Evolutionary conservation across 1,140 invertebrate genomes (phyloP).

Genomic region (Philotrypesis tridentata): DNA sequence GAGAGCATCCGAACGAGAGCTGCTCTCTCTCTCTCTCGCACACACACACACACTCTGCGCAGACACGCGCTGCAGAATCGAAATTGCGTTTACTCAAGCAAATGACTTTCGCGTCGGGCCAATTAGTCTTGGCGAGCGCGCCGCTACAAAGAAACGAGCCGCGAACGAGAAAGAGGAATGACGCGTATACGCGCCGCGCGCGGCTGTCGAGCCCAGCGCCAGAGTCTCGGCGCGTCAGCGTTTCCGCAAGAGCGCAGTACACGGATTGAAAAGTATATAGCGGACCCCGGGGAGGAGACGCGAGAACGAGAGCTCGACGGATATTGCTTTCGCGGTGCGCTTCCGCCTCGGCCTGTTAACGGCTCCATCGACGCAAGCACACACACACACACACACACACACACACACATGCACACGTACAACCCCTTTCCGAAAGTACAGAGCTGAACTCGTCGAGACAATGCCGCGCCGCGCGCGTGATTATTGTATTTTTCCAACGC

Average conservation of each 20-base stretch:
- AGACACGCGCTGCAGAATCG: slow-evolving; percentile 28
- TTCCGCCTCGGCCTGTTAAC: slow-evolving; percentile 33
- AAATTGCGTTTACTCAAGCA: slow-evolving; percentile 39
- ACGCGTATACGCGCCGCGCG: neutral
- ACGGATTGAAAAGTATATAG: slow-evolving; percentile 9
- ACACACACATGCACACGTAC: no score
- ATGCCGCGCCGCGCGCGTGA: no score
- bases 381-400: no score
- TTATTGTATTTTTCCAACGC: no score
- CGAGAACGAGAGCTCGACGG: slow-evolving; percentile 33
- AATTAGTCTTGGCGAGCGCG: slow-evolving; percentile 22
- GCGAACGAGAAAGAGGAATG: slow-evolving; percentile 20
- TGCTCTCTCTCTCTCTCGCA: no score
- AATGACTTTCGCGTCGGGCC: slow-evolving; percentile 39
- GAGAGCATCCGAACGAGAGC: neutral
- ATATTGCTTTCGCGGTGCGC: slow-evolving; percentile 43
- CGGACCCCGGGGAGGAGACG: neutral
- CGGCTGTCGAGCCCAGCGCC: neutral
- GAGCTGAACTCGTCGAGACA: neutral
- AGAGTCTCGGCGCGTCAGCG: neutral
- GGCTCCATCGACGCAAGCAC: no score
- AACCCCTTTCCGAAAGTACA: slow-evolving; percentile 8
- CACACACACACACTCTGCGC: no score
- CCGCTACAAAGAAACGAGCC: slow-evolving; percentile 19
- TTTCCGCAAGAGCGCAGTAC: neutral